Evolutionary conservation across 2,888 invertebrate species (phyloP).

Genomic region (Phrixothrix hirtus): DNA sequence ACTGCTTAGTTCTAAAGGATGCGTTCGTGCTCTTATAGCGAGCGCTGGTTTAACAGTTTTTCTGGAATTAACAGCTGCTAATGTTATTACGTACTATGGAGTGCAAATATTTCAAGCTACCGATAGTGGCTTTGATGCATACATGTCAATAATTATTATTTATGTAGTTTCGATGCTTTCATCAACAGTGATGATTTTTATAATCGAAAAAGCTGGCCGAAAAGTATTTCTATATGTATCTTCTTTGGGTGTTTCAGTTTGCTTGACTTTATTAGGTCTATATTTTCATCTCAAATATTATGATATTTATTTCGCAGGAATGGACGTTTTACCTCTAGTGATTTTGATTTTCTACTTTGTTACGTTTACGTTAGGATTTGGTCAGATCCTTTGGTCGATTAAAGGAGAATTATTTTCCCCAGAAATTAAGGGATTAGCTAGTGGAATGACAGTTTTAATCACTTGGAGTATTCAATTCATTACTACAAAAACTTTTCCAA

Average conservation of each 20-base stretch:
- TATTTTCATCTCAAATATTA: no score
- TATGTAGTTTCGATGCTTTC: conserved; percentile 75
- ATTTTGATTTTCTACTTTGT: conserved; percentile 26
- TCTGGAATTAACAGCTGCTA: conserved; percentile 78
- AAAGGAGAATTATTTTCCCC: conserved; percentile 30
- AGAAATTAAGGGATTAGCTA: conserved; percentile 31
- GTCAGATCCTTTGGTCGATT: conserved; percentile 31
- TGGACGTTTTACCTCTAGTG: conserved; percentile 19
- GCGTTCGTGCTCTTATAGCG: conserved; percentile 70
- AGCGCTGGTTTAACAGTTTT: conserved; percentile 78
- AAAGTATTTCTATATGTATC: conserved; percentile 55
- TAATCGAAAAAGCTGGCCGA: conserved; percentile 78
- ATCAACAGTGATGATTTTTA: conserved; percentile 66
- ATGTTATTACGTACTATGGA: conserved; percentile 78
- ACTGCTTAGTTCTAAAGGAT: conserved; percentile 63
- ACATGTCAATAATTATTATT: conserved; percentile 72
- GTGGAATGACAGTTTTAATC: conserved; percentile 27
- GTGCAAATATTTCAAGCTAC: conserved; percentile 71
- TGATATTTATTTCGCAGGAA: conserved; percentile 14
- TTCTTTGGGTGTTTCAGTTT: conserved; percentile 12
- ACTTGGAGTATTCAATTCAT: conserved; percentile 31
- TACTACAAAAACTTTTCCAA: conserved; percentile 29
- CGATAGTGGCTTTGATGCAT: conserved; percentile 65
- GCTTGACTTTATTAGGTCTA: conserved; percentile 13
- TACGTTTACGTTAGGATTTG: conserved; percentile 29